Evolutionary conservation across 2,888 invertebrate species (phyloP).

Genomic region (Drosophila paucipuncta): DNA sequence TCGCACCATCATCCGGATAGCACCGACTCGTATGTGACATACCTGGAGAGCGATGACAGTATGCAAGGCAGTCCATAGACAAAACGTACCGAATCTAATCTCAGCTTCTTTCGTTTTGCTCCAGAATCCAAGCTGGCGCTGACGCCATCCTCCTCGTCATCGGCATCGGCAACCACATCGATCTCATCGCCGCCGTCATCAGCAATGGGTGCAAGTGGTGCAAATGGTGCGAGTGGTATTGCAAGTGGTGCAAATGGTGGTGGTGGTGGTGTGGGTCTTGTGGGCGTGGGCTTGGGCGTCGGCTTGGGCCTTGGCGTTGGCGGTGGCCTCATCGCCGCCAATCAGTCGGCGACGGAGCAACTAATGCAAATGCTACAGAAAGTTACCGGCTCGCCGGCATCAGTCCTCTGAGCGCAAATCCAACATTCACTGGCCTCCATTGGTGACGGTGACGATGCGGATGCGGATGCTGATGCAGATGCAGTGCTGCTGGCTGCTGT

Average conservation of each 20-base stretch:
- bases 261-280: conserved; percentile 40
- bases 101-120: conserved; percentile 84
- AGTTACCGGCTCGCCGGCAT: conserved; percentile 79
- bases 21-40: conserved; percentile 95
- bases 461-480: conserved; percentile 20
- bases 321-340: conserved; percentile 35
- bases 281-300: conserved; percentile 54
- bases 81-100: conserved; percentile 84
- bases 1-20: conserved; percentile 91
- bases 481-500: conserved; percentile 30
- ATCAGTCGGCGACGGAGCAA: conserved; percentile 84
- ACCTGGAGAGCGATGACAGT: conserved; percentile 95
- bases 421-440: conserved; percentile 33
- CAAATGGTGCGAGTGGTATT: conserved; percentile 23
- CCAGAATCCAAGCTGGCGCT: conserved; percentile 85
- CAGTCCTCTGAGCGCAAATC: conserved; percentile 66
- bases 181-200: conserved; percentile 81
- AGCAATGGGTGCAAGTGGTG: conserved; percentile 34
- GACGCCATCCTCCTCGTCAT: conserved; percentile 81
- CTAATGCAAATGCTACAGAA: conserved; percentile 84
- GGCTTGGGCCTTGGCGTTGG: conserved; percentile 45
- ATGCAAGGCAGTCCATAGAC: conserved; percentile 90
- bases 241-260: conserved; percentile 1
- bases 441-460: conserved; percentile 33
- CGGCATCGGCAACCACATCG: conserved; percentile 79